A percentile compares a stretch with the other conserved stretches of the same genome.
These are phyloP conservation scores for Acanthis flammea DNA, from an alignment of 2,797 vertebrate genomes.

Conservation along the genomic window DNA sequence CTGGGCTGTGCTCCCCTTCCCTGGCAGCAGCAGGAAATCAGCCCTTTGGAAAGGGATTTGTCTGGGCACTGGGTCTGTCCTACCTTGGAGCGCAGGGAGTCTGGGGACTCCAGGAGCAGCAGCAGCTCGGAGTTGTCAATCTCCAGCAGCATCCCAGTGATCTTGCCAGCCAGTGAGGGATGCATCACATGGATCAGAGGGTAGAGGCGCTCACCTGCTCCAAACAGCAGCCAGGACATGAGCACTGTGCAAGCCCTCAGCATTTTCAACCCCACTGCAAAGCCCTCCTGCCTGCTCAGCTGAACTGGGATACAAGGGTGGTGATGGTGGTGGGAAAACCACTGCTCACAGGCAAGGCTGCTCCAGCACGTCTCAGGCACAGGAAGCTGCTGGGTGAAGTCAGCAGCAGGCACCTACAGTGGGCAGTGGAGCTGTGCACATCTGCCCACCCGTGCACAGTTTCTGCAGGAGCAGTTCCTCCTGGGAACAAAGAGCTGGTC, in stretches of 20 bases:
- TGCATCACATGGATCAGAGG: constrained; percentile 85
- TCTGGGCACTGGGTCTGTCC: neutral
- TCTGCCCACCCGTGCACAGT: neutral
- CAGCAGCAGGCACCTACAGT: neutral
- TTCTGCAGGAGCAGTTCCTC: neutral
- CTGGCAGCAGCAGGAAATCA: neutral
- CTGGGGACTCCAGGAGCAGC: constrained; percentile 91
- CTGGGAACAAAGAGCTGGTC: neutral
- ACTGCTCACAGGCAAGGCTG: neutral
- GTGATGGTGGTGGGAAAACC: neutral
- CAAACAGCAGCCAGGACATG: neutral
- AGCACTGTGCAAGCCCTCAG: neutral
- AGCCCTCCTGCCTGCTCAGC: neutral
- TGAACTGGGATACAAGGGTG: neutral
- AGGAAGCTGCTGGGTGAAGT: neutral
- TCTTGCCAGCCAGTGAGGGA: constrained; percentile 88
- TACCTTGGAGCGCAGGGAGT: constrained; percentile 90
- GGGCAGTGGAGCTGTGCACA: neutral
- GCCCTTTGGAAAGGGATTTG: neutral
- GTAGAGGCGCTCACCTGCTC: constrained; percentile 85
- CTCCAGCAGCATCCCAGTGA: constrained; percentile 97
- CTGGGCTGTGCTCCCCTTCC: neutral
- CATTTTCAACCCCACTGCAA: neutral
- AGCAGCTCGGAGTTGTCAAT: constrained; percentile 95
- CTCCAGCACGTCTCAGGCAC: accelerated